Evolutionary conservation across 1,140 invertebrate genomes (phyloP).

Genomic region (Palaemon carinicauda): DNA sequence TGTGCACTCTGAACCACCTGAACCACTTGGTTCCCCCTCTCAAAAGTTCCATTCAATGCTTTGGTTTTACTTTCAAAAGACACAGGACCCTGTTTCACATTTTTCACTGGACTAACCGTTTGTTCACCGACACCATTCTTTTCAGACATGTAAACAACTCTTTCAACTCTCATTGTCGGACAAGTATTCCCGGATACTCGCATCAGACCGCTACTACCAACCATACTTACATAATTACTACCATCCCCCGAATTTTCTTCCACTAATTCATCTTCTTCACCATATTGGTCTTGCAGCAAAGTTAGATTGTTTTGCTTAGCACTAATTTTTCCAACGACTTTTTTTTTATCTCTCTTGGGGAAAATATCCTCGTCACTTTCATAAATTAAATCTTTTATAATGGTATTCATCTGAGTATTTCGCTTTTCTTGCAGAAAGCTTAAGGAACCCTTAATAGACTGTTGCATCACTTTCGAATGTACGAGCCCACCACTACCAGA

Average conservation of each 20-base stretch:
- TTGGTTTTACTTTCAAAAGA: background rate
- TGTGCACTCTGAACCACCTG: background rate
- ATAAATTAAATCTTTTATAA: constrained; percentile 26
- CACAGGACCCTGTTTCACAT: background rate
- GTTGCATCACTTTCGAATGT: background rate
- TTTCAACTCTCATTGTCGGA: background rate
- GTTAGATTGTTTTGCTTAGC: background rate
- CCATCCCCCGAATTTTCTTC: background rate
- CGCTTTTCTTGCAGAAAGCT: background rate
- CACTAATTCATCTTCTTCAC: constrained; percentile 7
- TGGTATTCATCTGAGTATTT: constrained; percentile 2
- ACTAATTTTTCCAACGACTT: background rate
- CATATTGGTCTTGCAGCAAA: constrained; percentile 22
- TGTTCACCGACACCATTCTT: constrained; percentile 19
- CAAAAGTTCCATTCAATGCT: constrained; percentile 1
- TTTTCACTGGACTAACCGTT: background rate
- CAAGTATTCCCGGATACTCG: background rate
- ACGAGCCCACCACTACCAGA: too few relatives aligned
- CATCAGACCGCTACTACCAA: background rate
- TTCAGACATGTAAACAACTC: background rate
- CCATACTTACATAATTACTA: background rate
- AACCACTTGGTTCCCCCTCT: background rate
- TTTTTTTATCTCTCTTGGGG: constrained; percentile 25
- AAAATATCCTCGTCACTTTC: constrained; percentile 41
- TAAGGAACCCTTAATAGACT: background rate